A percentile compares a stretch with the other conserved stretches of the same genome.
These are phyloP conservation scores for Mongoloraphidia duomilia DNA, from an alignment of 2,888 invertebrate genomes.

Conservation along the genomic window DNA sequence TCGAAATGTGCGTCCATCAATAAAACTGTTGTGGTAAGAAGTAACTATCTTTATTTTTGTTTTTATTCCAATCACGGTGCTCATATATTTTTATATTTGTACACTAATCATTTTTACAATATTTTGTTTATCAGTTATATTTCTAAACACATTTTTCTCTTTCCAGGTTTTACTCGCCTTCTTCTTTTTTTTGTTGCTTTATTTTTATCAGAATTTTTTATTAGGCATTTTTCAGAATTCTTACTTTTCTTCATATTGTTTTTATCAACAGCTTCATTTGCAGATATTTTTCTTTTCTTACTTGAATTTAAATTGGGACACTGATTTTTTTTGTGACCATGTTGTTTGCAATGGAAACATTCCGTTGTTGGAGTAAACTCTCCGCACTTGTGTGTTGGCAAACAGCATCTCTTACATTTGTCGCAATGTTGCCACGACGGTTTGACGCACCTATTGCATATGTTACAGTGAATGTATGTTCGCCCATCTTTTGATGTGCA, in stretches of 20 bases:
- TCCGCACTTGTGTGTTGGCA: conserved; percentile 36
- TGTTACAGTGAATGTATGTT: conserved; percentile 50
- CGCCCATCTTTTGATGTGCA: conserved; percentile 65
- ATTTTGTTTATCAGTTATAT: too few relatives aligned
- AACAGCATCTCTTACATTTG: conserved; percentile 51
- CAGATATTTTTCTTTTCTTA: conserved; percentile 25
- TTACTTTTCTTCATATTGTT: conserved; percentile 3
- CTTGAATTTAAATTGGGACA: conserved; percentile 32
- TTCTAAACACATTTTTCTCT: too few relatives aligned
- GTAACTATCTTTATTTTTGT: too few relatives aligned
- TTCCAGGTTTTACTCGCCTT: not conserved
- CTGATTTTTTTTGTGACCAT: conserved; percentile 38
- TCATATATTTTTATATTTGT: too few relatives aligned
- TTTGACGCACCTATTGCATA: conserved; percentile 66
- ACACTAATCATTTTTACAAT: too few relatives aligned
- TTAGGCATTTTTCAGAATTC: conserved; percentile 1
- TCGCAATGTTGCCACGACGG: conserved; percentile 69
- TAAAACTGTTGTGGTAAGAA: too few relatives aligned
- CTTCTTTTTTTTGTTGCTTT: conserved; percentile 6
- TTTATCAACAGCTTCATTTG: not conserved
- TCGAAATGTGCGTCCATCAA: too few relatives aligned
- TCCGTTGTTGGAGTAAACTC: conserved; percentile 30
- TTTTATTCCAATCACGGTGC: too few relatives aligned
- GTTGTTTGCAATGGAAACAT: conserved; percentile 40
- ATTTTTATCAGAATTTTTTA: conserved; percentile 2